These are phyloP conservation scores for Drosophila rhopaloa DNA, from an alignment of 1,140 invertebrate species.

Conservation along the genomic window DNA sequence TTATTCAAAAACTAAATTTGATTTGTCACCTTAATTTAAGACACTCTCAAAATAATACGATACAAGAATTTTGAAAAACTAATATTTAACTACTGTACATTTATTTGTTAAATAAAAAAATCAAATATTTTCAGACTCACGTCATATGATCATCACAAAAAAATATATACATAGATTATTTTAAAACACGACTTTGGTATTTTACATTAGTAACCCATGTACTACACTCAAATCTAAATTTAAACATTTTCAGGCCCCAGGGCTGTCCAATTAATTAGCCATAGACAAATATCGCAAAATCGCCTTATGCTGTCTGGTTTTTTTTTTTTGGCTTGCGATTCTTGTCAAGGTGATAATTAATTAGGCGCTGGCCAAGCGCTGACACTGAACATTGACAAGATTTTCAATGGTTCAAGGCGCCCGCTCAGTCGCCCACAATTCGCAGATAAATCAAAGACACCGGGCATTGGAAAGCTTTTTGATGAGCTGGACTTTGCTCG, in stretches of 20 bases:
- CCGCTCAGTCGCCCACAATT: conserved; percentile 38
- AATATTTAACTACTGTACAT: too few relatives aligned
- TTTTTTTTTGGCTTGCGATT: conserved; percentile 36
- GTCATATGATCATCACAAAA: too few relatives aligned
- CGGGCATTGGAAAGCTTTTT: conserved; percentile 26
- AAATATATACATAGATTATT: background rate
- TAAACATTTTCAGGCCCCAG: conserved; percentile 29
- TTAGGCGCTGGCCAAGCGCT: conserved; percentile 39
- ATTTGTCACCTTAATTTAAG: too few relatives aligned
- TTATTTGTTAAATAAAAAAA: too few relatives aligned
- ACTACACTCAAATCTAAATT: background rate
- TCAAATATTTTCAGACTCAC: too few relatives aligned
- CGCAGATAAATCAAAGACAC: conserved; percentile 42
- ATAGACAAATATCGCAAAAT: conserved; percentile 51
- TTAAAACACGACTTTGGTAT: background rate
- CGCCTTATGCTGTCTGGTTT: conserved; percentile 32
- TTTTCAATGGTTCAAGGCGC: conserved; percentile 57
- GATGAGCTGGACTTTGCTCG: conserved; percentile 53
- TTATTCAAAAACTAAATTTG: too few relatives aligned
- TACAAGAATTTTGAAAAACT: too few relatives aligned
- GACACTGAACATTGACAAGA: conserved; percentile 61
- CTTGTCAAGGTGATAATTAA: conserved; percentile 61
- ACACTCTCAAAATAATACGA: background rate
- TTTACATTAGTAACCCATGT: background rate
- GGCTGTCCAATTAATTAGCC: conserved; percentile 47